Evolutionary conservation across 92 coral and sea anemone species (phyloP).

Genomic region (Porites cylindrica): DNA sequence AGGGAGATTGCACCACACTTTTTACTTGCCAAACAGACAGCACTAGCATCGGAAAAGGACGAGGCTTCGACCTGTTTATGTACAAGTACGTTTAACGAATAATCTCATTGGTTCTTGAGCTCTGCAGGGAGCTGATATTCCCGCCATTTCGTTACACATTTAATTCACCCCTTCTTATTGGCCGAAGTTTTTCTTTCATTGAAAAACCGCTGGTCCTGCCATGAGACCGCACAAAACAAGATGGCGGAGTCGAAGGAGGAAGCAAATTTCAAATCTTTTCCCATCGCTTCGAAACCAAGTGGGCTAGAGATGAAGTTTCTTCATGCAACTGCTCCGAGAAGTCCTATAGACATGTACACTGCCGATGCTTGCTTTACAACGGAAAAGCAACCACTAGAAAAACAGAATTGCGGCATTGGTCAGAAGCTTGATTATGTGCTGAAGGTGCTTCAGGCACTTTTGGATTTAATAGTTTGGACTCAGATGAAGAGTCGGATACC

Average conservation of each 20-base stretch:
- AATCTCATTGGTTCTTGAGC: slow-evolving; percentile 16
- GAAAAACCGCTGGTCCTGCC: slow-evolving; percentile 20
- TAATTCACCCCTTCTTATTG: neutral
- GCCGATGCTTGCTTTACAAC: slow-evolving; percentile 46
- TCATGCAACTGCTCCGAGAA: slow-evolving; percentile 66
- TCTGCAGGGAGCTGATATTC: slow-evolving; percentile 7
- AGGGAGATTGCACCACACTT: slow-evolving; percentile 33
- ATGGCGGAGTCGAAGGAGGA: slow-evolving; percentile 27
- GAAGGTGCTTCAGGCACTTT: neutral
- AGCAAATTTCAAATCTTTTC: neutral
- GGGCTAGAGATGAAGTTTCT: slow-evolving; percentile 64
- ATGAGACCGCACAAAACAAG: slow-evolving; percentile 24
- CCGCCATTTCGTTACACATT: slow-evolving; percentile 27
- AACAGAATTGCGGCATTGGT: slow-evolving; percentile 59
- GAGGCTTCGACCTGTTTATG: slow-evolving; percentile 27
- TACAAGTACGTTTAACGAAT: slow-evolving; percentile 24
- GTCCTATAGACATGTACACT: slow-evolving; percentile 31
- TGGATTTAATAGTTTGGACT: neutral
- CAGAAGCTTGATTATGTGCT: neutral
- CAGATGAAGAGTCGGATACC: neutral
- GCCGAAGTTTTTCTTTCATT: slow-evolving; percentile 25
- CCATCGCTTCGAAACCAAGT: slow-evolving; percentile 11
- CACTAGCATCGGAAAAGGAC: slow-evolving; percentile 14
- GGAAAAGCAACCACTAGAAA: slow-evolving; percentile 69
- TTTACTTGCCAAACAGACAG: neutral